A percentile compares a stretch with the other conserved stretches of the same genome.
Conservation (phyloP, 2,888 invertebrate genomes). For the Lydus trimaculatus region DNA sequence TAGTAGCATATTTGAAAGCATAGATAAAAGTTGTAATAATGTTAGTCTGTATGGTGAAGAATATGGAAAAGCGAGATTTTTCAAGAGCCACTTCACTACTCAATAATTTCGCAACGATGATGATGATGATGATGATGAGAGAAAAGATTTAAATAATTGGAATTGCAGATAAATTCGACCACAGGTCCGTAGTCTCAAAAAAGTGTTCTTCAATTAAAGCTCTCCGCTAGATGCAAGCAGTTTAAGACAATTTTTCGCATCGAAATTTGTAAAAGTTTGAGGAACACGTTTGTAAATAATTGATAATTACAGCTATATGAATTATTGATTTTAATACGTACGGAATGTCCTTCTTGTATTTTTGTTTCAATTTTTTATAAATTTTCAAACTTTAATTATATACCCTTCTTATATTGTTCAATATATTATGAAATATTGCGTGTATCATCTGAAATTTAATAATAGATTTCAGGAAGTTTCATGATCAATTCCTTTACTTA, state of each 20-base stretch:
- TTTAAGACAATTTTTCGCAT: too few species aligned
- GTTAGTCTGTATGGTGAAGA: neutral
- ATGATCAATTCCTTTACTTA: neutral
- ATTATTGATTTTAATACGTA: neutral
- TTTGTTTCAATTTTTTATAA: neutral
- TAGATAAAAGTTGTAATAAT: neutral
- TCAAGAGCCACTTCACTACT: neutral
- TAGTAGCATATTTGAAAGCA: neutral
- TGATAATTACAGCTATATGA: neutral
- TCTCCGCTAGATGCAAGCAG: too few species aligned
- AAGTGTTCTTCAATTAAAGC: too few species aligned
- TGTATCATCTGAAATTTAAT: neutral
- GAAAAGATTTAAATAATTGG: neutral
- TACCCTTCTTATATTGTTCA: neutral
- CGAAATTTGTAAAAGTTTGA: too few species aligned
- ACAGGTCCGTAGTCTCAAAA: neutral
- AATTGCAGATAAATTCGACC: neutral
- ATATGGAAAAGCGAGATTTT: conserved; percentile 2
- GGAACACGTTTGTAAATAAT: neutral
- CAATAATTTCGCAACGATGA: neutral
- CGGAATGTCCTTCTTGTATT: neutral
- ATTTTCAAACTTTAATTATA: neutral
- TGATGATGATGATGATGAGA: neutral
- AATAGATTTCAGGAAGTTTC: neutral
- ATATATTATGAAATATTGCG: conserved; percentile 2